Conservation (phyloP, 1,140 invertebrate genomes). For the Drosophila biarmipes region DNA sequence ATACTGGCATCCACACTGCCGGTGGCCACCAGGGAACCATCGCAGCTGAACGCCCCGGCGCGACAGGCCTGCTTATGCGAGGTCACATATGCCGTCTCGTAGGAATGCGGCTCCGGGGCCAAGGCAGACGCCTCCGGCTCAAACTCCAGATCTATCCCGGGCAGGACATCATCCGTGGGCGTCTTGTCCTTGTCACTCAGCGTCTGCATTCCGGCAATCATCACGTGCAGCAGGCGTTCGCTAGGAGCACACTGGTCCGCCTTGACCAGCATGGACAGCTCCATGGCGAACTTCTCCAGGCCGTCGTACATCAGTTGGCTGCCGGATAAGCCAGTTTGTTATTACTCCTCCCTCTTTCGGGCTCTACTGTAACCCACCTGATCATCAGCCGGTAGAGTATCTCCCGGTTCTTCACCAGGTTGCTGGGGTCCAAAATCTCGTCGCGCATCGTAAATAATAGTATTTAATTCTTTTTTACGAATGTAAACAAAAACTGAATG, state of each 20-base stretch:
- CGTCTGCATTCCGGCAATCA: slow-evolving; percentile 93
- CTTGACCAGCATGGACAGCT: slow-evolving; percentile 91
- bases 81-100: slow-evolving; percentile 99
- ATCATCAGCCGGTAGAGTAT: slow-evolving; percentile 94
- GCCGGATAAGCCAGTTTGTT: slow-evolving; percentile 72
- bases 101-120: slow-evolving; percentile 96
- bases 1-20: slow-evolving; percentile 99
- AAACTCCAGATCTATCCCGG: slow-evolving; percentile 96
- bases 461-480: background rate
- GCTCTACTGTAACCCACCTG: slow-evolving; percentile 86
- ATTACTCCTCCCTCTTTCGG: background rate
- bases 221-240: slow-evolving; percentile 94
- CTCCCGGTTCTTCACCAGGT: slow-evolving; percentile 93
- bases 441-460: slow-evolving; percentile 85
- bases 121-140: slow-evolving; percentile 96
- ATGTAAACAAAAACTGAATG: slow-evolving; percentile 14
- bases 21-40: slow-evolving; percentile 98
- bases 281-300: slow-evolving; percentile 94
- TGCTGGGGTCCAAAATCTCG: slow-evolving; percentile 88
- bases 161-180: slow-evolving; percentile 90
- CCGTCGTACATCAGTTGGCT: slow-evolving; percentile 98
- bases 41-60: slow-evolving; percentile 96
- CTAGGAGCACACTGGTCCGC: slow-evolving; percentile 97
- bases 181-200: slow-evolving; percentile 90
- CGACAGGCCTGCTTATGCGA: slow-evolving; percentile 98